Base-by-base conservation (phyloP, 2,797 vertebrate species). In the Thunnus albacares region DNA sequence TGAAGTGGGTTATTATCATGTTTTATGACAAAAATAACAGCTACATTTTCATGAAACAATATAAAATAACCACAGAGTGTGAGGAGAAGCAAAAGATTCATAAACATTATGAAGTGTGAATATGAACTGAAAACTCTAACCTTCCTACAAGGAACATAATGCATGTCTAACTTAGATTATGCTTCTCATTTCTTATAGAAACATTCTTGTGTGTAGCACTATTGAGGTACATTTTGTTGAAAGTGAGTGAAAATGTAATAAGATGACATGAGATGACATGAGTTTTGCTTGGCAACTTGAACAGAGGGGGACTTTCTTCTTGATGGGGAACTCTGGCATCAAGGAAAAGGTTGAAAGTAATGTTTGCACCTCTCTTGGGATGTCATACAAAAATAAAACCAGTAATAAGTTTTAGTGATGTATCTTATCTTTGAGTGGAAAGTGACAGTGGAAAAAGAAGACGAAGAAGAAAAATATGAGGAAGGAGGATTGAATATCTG, bases 401-500 rank as follows among this genome's bases (percentile, higher is more conserved):
- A 9, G 12, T 11, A 15, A 51, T 51, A 43, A 1, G 13, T 43
- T 24, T 17, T 10, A 12, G 13, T 24, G 15, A 70, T 70, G 9
- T 53, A n/a, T 64, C 20, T 28, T 6, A 60, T 17, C 33, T 51
- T 6, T 7, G 66, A 17, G n/a, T n/a, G 7, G 2, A 74, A 33
- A 55, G 9, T 14, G 68, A n/a, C 2, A 18, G 22, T 4, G 15
- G 41, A 18, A 53, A 55, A 10, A 4, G 26, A 33, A 24, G 5
- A 38, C 61, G 38, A 43, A 75, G 45, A 41, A 65, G 38, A 43
- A 75, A 86, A 81, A 62, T 70, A 47, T 75, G 41, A 63, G 45
- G 55, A 22, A 53, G 71, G 45, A 57, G 47, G 66, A 53, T 51
- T 72, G 59, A 45, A 62, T 78, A 69, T 71, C 38, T 66, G 43